These are phyloP conservation scores for Laticauda colubrina DNA, from an alignment of 2,113 vertebrate genomes.

Conservation along the genomic window DNA sequence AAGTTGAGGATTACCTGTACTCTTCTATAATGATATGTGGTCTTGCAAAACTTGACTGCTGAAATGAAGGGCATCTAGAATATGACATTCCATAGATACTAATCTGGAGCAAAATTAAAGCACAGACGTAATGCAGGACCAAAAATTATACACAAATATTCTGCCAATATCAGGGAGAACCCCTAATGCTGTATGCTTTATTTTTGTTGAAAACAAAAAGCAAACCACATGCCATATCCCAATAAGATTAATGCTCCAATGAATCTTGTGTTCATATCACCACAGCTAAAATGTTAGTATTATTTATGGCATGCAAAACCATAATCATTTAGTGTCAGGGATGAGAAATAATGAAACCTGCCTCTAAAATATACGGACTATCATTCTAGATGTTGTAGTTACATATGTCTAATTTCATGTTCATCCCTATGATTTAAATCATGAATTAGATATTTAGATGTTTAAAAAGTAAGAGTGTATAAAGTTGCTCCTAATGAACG, in stretches of 20 bases:
- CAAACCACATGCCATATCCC: slow-evolving; percentile 58
- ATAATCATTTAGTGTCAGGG: slow-evolving; percentile 56
- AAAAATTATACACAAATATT: slow-evolving; percentile 40
- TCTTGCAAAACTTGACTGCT: slow-evolving; percentile 8
- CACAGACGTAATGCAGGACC: slow-evolving; percentile 47
- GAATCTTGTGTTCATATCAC: slow-evolving; percentile 61
- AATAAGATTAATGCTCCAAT: slow-evolving; percentile 59
- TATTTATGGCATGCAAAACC: slow-evolving; percentile 60
- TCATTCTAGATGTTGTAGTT: slow-evolving; percentile 71
- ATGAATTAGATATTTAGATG: slow-evolving; percentile 64
- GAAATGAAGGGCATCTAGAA: slow-evolving; percentile 14
- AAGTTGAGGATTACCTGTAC: neutral
- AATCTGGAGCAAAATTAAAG: slow-evolving; percentile 37
- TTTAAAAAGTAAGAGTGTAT: slow-evolving; percentile 33
- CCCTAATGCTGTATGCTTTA: neutral
- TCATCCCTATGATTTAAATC: slow-evolving; percentile 59
- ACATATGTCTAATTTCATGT: slow-evolving; percentile 60
- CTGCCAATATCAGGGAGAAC: neutral
- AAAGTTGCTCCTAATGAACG: slow-evolving; percentile 62
- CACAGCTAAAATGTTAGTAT: slow-evolving; percentile 55
- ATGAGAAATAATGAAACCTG: slow-evolving; percentile 61
- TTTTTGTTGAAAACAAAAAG: slow-evolving; percentile 52
- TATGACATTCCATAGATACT: slow-evolving; percentile 19
- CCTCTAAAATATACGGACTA: slow-evolving; percentile 59
- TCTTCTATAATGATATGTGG: neutral